Evolutionary conservation across 2,797 vertebrate genomes (phyloP).

Genomic region (Sarcoramphus papa): DNA sequence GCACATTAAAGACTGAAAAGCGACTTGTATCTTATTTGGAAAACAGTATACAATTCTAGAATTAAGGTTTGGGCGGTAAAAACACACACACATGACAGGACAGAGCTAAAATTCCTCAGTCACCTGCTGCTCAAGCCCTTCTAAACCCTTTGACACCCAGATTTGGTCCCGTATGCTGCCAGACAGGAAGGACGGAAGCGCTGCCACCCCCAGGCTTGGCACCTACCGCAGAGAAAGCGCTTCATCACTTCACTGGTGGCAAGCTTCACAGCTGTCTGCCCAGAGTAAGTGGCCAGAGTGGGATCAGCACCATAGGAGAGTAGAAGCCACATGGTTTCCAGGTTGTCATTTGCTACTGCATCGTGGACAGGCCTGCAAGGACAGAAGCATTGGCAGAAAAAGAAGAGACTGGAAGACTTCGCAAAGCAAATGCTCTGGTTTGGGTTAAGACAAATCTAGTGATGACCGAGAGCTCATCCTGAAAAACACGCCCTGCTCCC

Average conservation of each 20-base stretch:
- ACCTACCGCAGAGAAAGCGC: slow-evolving; percentile 89
- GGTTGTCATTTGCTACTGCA: slow-evolving; percentile 93
- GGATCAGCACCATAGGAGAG: slow-evolving; percentile 96
- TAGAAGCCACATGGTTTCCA: slow-evolving; percentile 93
- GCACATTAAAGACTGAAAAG: neutral
- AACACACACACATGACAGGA: neutral
- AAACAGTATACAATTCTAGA: neutral
- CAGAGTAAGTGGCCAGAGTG: slow-evolving; percentile 95
- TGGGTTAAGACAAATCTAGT: neutral
- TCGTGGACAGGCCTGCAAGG: slow-evolving; percentile 90
- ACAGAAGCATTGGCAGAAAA: neutral
- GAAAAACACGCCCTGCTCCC: neutral
- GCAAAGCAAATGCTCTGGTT: neutral
- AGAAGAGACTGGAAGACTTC: neutral
- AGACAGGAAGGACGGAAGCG: neutral
- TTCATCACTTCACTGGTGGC: slow-evolving; percentile 93
- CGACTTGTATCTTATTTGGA: neutral
- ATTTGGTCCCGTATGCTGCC: neutral
- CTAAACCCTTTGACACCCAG: neutral
- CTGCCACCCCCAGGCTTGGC: neutral
- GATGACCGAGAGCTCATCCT: neutral
- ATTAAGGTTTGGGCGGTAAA: neutral
- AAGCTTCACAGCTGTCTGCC: slow-evolving; percentile 92
- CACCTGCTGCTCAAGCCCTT: neutral
- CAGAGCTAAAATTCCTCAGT: neutral